Evolutionary conservation across 1,140 invertebrate genomes (phyloP), one percentile per base, ranked within the genome.

Genomic region (Apocrypta bakeri): DNA sequence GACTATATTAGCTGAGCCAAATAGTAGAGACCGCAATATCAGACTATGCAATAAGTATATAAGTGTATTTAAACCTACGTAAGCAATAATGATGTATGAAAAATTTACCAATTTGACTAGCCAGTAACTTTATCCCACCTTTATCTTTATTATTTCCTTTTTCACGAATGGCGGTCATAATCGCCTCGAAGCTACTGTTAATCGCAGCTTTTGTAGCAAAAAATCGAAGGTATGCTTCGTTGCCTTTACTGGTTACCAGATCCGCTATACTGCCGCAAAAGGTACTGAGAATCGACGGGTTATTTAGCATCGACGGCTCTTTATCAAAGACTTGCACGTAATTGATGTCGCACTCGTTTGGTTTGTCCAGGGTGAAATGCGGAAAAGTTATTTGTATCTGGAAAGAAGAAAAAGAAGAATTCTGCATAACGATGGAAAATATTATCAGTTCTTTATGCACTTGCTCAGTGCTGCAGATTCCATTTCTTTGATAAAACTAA

Each of bases 181-280:
- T 92, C 24, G 95, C 94, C 82, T 93, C 91, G 88, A 97, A 97
- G 27, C 91, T 93, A 25, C 95, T 95, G 84, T 95, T 94, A 77
- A 95, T 90, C 9, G 94, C 94, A 69, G 92, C 93, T 80, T 93
- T 92, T 74, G 94, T 94, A 1, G 95, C 94, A 87, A 94, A 96
- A 89, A 96, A 96, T 74, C 96, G 91, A 40, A 97, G 91, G 85
- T 95, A 94, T 80, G 96, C 92, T 11, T 94, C 90, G 85, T 95
- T 95, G 17, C 92, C 90, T 21, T 92, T 91, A 2, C 94, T 93
- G 64, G 92, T 90, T 14, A 96, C 93, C 12, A 94, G 90, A 83
- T 97, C 96, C 0, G 96, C 96, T 11, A 96, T 95, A 21, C 95
- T 96, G 0, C 96, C 96, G 88, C 97, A 97, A 90, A 96, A 96